phyloP scores from a whole-genome alignment of 2,888 invertebrate genomes.

The Eilema sororculum region DNA sequence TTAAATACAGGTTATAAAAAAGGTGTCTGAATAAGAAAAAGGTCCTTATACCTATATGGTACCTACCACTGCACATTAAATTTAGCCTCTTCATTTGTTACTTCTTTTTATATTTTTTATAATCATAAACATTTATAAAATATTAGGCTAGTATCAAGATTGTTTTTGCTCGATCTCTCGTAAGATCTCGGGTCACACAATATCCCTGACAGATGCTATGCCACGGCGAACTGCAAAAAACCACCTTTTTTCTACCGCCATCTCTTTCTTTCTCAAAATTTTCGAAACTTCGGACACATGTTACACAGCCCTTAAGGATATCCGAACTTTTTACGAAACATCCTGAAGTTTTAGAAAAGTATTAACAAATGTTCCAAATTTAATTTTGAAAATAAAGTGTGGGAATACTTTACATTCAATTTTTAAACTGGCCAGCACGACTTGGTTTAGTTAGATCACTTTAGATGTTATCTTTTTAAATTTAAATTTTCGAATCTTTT shows the following conservation, averaged over 20 bases:
- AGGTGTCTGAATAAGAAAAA: background rate
- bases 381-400: conserved; percentile 24
- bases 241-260: conserved; percentile 52
- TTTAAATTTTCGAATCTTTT: conserved; percentile 1
- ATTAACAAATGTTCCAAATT: conserved; percentile 42
- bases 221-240: conserved; percentile 63
- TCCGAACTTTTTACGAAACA: conserved; percentile 69
- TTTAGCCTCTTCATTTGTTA: too few species aligned
- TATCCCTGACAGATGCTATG: conserved; percentile 79
- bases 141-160: conserved; percentile 49
- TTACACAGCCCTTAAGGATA: conserved; percentile 64
- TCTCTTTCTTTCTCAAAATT: conserved; percentile 42
- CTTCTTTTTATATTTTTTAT: too few species aligned
- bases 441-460: background rate
- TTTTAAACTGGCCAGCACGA: conserved; percentile 4
- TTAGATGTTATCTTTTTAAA: background rate
- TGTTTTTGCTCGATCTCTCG: conserved; percentile 52
- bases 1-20: too few species aligned
- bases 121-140: background rate
- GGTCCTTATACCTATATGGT: background rate
- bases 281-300: conserved; percentile 65
- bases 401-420: conserved; percentile 20
- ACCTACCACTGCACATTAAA: background rate
- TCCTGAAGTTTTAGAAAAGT: conserved; percentile 50
- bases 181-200: conserved; percentile 77